phyloP scores from a whole-genome alignment of 1,140 invertebrate species.

The Vanessa atalanta region DNA sequence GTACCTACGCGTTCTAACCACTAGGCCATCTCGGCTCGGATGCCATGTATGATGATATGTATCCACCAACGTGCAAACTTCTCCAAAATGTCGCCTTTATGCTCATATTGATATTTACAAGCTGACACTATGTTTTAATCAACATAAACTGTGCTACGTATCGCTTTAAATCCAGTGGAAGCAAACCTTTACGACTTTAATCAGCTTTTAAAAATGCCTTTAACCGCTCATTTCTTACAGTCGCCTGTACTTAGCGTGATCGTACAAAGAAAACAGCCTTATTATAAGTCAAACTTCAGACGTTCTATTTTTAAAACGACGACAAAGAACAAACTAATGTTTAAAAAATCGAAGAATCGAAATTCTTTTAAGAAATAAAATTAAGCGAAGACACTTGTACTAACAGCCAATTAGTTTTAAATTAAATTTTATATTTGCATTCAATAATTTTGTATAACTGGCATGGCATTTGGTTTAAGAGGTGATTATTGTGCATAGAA shows the following conservation, averaged over 20 bases:
- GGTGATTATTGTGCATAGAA: no score
- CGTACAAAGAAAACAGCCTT: constrained; percentile 44
- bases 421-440: background rate
- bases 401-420: constrained; percentile 5
- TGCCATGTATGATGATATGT: no score
- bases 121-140: background rate
- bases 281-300: constrained; percentile 34
- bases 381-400: background rate
- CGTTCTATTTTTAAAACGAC: constrained; percentile 16
- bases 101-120: background rate
- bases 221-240: constrained; percentile 26
- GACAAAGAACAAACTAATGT: constrained; percentile 18
- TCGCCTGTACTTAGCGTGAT: constrained; percentile 35
- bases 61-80: no score
- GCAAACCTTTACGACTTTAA: constrained; percentile 3
- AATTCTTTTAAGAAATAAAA: background rate
- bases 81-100: no score
- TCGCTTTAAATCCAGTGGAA: background rate
- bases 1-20: no score
- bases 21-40: no score
- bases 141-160: background rate
- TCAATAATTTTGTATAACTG: background rate
- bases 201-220: constrained; percentile 30
- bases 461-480: no score
- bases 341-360: background rate